Evolutionary conservation across 1,140 invertebrate species (phyloP).

Genomic region (Platyura marginata): DNA sequence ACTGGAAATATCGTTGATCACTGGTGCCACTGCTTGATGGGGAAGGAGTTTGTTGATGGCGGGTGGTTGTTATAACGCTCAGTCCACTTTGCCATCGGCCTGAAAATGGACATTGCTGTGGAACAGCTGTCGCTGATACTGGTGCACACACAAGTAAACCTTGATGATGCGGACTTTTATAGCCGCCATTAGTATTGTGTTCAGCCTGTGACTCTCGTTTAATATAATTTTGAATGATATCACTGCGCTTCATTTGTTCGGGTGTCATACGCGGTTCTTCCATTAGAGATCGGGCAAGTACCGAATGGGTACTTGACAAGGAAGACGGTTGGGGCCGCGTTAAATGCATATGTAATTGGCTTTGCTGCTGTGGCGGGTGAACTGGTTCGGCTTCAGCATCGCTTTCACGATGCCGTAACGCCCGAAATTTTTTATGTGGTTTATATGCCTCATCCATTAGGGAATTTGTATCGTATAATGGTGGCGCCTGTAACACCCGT

Average conservation of each 20-base stretch:
- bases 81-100: slow-evolving; percentile 16
- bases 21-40: slow-evolving; percentile 12
- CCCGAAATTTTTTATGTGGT: slow-evolving; percentile 86
- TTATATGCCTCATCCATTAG: slow-evolving; percentile 89
- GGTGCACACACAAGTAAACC: slow-evolving; percentile 13
- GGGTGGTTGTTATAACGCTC: slow-evolving; percentile 27
- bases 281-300: slow-evolving; percentile 70
- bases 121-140: slow-evolving; percentile 6
- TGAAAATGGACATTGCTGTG: slow-evolving; percentile 19
- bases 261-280: slow-evolving; percentile 74
- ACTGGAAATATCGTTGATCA: slow-evolving; percentile 12
- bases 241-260: slow-evolving; percentile 72
- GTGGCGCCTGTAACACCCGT: slow-evolving; percentile 76
- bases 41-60: slow-evolving; percentile 20
- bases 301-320: slow-evolving; percentile 69
- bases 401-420: slow-evolving; percentile 54
- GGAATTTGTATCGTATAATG: slow-evolving; percentile 70
- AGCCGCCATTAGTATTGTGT: neutral
- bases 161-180: neutral
- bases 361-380: slow-evolving; percentile 16
- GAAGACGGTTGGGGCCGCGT: slow-evolving; percentile 25
- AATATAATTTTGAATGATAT: slow-evolving; percentile 78
- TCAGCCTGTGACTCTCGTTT: slow-evolving; percentile 38
- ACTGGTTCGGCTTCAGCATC: slow-evolving; percentile 39
- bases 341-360: slow-evolving; percentile 30